Evolutionary conservation across 1,140 invertebrate genomes (phyloP), one percentile per base, ranked within the genome.

Genomic region (Ceratoteleas bidentatus): DNA sequence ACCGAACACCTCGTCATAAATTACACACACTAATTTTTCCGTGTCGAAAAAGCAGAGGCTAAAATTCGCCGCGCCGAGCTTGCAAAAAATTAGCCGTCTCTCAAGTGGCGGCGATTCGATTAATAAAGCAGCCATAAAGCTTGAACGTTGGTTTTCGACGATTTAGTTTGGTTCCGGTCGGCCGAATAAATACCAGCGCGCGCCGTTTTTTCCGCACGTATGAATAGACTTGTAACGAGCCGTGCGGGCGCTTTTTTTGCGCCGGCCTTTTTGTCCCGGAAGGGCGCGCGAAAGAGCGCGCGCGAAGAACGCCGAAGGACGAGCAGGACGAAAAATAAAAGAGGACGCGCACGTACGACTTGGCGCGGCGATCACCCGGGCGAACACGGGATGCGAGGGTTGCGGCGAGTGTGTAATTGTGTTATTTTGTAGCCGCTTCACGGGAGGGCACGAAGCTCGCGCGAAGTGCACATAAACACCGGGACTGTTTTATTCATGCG

Each of bases 361-460:
- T n/a, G n/a, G n/a, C n/a, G 79, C 54, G 56, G 40, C 72, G 53
- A 74, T 81, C 68, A 81, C 34, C 69, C 9, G 80, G 57, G 85
- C 68, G 80, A 87, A 81, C 61, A 75, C 40, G 61, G 79, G 83
- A 68, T 57, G 57, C 69, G 77, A 86, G 78, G 81, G 80, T 84
- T 83, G 85, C 85, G 85, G 74, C 80, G 84, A 88, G 88, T 89
- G 88, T 90, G 87, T 91, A 91, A 91, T 91, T 90, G 88, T 88
- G 90, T 91, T 91, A 91, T 90, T 91, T 90, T 88, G 89, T 89
- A 88, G 87, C 88, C 86, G 86, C 90, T 91, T 91, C 85, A 88
- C 86, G 87, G 85, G 86, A 89, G 88, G 87, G 88, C 84, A 88
- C 72, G 76, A 75, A n/a, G n/a, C 83, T 84, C 83, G 85, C 70